phyloP scores from a whole-genome alignment of 2,888 invertebrate species.

The Coenonympha arcania region DNA sequence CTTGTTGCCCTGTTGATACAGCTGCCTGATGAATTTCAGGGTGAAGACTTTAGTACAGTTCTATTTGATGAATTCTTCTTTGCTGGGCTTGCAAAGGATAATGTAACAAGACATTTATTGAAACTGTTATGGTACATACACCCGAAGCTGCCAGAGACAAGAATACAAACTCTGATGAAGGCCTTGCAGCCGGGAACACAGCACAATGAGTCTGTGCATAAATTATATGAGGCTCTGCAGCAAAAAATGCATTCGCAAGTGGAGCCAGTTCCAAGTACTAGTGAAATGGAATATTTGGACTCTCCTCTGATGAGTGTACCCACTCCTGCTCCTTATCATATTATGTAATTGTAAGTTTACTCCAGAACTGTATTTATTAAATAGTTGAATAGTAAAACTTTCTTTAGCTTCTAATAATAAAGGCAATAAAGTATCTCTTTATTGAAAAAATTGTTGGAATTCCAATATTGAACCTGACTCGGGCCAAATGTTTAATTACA shows the following conservation, averaged over 20 bases:
- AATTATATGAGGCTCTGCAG: conserved; percentile 82
- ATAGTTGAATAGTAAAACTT: too few species aligned
- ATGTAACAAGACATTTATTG: conserved; percentile 91
- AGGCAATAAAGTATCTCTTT: too few species aligned
- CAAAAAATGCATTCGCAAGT: conserved; percentile 84
- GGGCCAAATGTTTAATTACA: too few species aligned
- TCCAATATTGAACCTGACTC: too few species aligned
- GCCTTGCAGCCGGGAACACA: conserved; percentile 83
- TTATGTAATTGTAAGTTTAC: conserved; percentile 33
- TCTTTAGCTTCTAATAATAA: too few species aligned
- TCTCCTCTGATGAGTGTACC: conserved; percentile 90
- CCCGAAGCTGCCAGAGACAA: conserved; percentile 84
- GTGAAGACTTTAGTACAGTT: conserved; percentile 95
- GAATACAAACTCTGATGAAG: conserved; percentile 87
- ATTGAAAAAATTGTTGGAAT: too few species aligned
- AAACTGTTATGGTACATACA: conserved; percentile 94
- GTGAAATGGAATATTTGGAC: conserved; percentile 83
- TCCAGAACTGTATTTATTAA: background rate
- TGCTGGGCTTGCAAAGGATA: conserved; percentile 89
- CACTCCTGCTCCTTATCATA: conserved; percentile 77
- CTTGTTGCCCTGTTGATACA: conserved; percentile 88
- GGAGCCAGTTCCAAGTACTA: conserved; percentile 76
- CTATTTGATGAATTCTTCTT: conserved; percentile 97
- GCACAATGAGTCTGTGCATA: conserved; percentile 89
- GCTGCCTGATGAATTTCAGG: conserved; percentile 92